These are phyloP conservation scores for Enteromius afrohamiltoni DNA, from an alignment of 2,797 vertebrate species.

Conservation along the genomic window DNA sequence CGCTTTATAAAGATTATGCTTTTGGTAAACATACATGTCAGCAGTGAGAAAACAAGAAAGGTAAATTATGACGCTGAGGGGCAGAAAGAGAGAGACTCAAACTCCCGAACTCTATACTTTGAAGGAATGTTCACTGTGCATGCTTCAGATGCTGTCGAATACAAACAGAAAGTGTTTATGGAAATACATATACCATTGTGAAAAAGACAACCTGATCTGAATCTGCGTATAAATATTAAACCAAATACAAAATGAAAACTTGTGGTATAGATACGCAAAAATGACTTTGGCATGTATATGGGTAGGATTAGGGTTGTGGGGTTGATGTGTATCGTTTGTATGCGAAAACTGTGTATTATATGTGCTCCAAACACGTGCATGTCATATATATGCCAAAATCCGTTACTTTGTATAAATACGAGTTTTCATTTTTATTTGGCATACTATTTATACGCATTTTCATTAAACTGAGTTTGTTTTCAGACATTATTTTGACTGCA, in stretches of 20 bases:
- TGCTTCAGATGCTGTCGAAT: background rate
- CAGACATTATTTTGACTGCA: background rate
- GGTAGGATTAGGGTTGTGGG: too few species aligned
- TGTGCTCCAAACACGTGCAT: too few species aligned
- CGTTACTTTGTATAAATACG: too few species aligned
- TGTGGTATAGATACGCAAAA: too few species aligned
- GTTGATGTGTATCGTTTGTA: too few species aligned
- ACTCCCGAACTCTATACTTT: background rate
- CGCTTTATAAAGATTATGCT: conserved; percentile 86
- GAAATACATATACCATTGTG: background rate
- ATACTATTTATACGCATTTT: too few species aligned
- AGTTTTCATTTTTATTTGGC: too few species aligned
- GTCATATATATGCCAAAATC: too few species aligned
- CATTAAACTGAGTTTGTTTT: background rate
- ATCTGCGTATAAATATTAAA: too few species aligned
- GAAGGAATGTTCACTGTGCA: background rate
- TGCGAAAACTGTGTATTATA: too few species aligned
- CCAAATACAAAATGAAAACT: too few species aligned
- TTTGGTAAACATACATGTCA: conserved; percentile 85
- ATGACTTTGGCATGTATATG: too few species aligned
- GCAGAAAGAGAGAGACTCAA: conserved; percentile 2
- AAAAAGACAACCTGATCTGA: background rate
- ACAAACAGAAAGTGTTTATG: background rate
- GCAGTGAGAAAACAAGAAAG: conserved; percentile 66
- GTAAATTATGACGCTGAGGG: conserved; percentile 9